Evolutionary conservation across 2,113 vertebrate genomes (phyloP), one percentile per base, ranked within the genome.

Genomic region (Oriolus oriolus): DNA sequence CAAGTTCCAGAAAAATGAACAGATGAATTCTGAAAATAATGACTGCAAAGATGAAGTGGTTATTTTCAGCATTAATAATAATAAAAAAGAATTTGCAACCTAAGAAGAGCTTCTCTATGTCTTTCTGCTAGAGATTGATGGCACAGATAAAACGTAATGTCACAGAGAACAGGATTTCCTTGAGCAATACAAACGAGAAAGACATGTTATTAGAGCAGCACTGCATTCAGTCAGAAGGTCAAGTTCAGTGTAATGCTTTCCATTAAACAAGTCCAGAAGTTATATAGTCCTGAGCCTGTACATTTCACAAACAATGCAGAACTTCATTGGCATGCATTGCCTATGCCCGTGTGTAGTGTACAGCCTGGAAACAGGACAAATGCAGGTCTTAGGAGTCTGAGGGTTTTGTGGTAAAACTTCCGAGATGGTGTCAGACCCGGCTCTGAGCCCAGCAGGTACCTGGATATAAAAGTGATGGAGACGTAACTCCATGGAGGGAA

Each of bases 1-100:
- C 75, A 76, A 85, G 79, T 69, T 92, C 20, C 59, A 94, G 76
- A 63, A 95, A 95, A 95, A 76, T 50, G 41, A 92, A 53, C 74
- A 83, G 90, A 73, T 54, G 7, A 90, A 86, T 83, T 77, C 71
- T 79, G 57, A 73, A 93, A 93, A 80, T 88, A 90, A 73, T 86
- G 53, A 33, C 28, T 80, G 33, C 18, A 85, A 87, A 84, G 42
- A 56, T 1, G 1, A 90, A 86, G 14, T 70, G 21, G 31, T 47
- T 84, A 87, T 88, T 27, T 35, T 89, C 10, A 1, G 9, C 47
- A 81, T 37, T 89, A 92, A 63, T 80, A 89, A 75, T 20, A 74
- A 79, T 20, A 53, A 81, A 78, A 86, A 77, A 77, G 26, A 63
- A 77, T 83, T 41, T 81, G 11, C 68, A 47, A 37, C 17, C 19